Conservation (phyloP, 2,113 vertebrate species). For the Sarotherodon lohbergeri region DNA sequence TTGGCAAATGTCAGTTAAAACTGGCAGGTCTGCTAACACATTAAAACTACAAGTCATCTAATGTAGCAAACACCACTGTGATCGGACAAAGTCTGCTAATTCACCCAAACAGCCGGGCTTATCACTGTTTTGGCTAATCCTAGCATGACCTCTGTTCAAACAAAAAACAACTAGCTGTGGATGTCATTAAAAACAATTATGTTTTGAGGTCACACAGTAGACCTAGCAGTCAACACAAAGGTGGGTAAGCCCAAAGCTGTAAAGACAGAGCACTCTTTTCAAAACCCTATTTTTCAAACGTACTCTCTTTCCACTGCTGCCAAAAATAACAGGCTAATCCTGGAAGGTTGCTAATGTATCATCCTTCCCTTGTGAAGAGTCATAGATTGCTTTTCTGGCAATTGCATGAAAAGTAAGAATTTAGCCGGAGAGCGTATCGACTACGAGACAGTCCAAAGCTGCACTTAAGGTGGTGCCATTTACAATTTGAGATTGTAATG, state of each 20-base stretch:
- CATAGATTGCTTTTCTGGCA: background rate
- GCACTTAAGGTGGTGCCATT: background rate
- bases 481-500: background rate
- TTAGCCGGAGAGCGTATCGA: background rate
- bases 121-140: background rate
- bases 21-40: background rate
- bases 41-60: background rate
- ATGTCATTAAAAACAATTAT: background rate
- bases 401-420: background rate
- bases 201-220: background rate
- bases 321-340: background rate
- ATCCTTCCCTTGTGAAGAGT: background rate
- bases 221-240: background rate
- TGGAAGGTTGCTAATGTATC: background rate
- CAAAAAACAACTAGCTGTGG: background rate
- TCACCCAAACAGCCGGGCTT: too few species aligned
- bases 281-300: background rate
- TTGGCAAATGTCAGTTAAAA: background rate
- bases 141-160: background rate
- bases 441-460: background rate
- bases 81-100: background rate
- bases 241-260: background rate
- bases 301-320: accelerated
- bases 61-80: background rate
- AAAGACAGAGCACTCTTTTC: background rate